phyloP scores from a whole-genome alignment of 2,797 vertebrate genomes.

The Coracias cyanogaster region DNA sequence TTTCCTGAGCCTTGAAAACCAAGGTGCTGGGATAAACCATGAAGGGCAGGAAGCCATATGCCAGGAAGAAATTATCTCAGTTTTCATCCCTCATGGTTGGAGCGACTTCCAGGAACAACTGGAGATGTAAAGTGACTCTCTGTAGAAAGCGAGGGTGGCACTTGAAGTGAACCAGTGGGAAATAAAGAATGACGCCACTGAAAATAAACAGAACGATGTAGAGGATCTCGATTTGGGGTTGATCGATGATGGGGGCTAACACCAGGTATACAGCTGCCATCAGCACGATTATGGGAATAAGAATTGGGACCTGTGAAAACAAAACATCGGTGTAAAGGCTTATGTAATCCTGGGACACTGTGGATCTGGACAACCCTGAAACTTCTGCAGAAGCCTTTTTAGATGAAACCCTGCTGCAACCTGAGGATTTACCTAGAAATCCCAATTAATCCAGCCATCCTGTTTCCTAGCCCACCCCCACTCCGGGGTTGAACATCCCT shows the following conservation, averaged over 20 bases:
- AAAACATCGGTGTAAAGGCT: neutral
- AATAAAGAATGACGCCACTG: slow-evolving; percentile 86
- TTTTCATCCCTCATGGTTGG: slow-evolving; percentile 79
- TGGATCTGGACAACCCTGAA: neutral
- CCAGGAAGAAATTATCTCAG: neutral
- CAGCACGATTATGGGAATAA: slow-evolving; percentile 86
- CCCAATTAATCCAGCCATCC: neutral
- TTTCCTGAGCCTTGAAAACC: neutral
- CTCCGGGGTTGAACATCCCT: neutral
- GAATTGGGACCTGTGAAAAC: slow-evolving; percentile 84
- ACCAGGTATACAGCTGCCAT: slow-evolving; percentile 86
- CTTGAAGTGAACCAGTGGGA: slow-evolving; percentile 87
- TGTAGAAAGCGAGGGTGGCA: slow-evolving; percentile 80
- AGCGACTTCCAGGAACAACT: slow-evolving; percentile 89
- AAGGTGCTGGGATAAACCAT: neutral
- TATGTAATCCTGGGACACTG: neutral
- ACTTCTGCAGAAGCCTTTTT: neutral
- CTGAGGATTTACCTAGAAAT: neutral
- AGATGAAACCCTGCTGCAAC: neutral
- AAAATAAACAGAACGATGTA: slow-evolving; percentile 86
- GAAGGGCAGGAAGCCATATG: neutral
- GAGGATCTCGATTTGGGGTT: slow-evolving; percentile 88
- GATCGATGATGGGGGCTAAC: slow-evolving; percentile 86
- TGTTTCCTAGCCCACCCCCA: neutral
- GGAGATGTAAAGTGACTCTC: slow-evolving; percentile 84